Evolutionary conservation across 2,888 invertebrate species (phyloP).

Genomic region (Macrophya alboannulata): DNA sequence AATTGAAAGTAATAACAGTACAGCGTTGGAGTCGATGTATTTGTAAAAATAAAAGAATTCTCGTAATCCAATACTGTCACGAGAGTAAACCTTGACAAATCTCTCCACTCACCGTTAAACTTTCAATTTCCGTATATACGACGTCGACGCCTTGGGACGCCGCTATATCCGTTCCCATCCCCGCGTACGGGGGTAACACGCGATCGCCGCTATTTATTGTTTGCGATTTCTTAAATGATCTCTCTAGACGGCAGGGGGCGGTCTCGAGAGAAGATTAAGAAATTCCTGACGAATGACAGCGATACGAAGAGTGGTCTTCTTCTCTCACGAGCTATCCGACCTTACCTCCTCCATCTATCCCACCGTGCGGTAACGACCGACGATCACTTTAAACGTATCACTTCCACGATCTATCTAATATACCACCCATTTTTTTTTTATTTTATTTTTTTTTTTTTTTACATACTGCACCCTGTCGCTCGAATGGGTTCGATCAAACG

Average conservation of each 20-base stretch:
- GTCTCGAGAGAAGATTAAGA: slow-evolving; percentile 55
- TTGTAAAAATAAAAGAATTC: slow-evolving; percentile 19
- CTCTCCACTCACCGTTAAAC: slow-evolving; percentile 65
- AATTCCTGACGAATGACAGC: slow-evolving; percentile 57
- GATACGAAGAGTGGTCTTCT: slow-evolving; percentile 51
- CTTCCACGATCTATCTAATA: slow-evolving; percentile 29
- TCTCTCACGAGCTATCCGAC: slow-evolving; percentile 5
- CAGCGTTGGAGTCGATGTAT: slow-evolving; percentile 1
- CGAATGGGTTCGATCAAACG: slow-evolving; percentile 9
- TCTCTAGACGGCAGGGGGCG: slow-evolving; percentile 39
- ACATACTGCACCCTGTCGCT: not conserved
- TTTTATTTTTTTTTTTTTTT: not conserved
- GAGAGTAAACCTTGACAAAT: slow-evolving; percentile 55
- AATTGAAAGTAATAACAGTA: not conserved
- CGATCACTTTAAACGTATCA: slow-evolving; percentile 53
- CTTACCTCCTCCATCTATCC: slow-evolving; percentile 34
- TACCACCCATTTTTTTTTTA: not conserved
- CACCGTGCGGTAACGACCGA: slow-evolving; percentile 34
- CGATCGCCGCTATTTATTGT: slow-evolving; percentile 58
- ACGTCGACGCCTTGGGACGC: slow-evolving; percentile 19
- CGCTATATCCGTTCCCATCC: slow-evolving; percentile 27
- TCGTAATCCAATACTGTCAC: slow-evolving; percentile 51
- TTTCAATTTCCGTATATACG: slow-evolving; percentile 69
- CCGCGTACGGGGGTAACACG: slow-evolving; percentile 27
- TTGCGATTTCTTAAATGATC: slow-evolving; percentile 59